phyloP scores from a whole-genome alignment of 1,140 invertebrate species.

The Meloidogyne chitwoodi region DNA sequence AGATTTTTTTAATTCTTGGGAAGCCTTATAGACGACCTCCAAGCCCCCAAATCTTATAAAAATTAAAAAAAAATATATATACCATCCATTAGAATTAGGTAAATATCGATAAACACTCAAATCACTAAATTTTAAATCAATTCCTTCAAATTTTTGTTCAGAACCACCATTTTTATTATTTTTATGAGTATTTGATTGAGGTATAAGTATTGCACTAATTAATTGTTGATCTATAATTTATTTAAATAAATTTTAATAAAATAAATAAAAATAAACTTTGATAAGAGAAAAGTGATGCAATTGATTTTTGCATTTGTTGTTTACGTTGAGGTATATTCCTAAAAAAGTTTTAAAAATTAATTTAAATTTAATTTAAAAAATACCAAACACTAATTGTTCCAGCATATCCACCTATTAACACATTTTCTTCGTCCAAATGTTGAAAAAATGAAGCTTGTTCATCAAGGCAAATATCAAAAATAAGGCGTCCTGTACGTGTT shows the following conservation, averaged over 20 bases:
- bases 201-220: background rate
- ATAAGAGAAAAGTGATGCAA: background rate
- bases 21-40: no score
- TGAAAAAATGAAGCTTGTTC: slow-evolving; percentile 5
- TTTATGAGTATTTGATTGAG: background rate
- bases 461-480: slow-evolving; percentile 4
- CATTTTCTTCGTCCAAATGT: background rate
- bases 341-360: background rate
- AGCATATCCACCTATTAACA: slow-evolving; percentile 1
- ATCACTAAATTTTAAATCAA: slow-evolving; percentile 16
- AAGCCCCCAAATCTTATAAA: background rate
- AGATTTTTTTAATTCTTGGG: no score
- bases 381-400: slow-evolving; percentile 5
- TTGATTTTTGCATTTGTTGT: background rate
- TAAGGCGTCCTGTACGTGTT: slow-evolving; percentile 13
- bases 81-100: slow-evolving; percentile 10
- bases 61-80: background rate
- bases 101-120: background rate
- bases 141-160: background rate
- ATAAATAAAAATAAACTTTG: background rate
- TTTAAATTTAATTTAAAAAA: background rate
- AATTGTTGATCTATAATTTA: slow-evolving; percentile 15
- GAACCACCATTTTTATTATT: background rate
- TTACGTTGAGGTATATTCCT: background rate
- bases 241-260: background rate